These are phyloP conservation scores for Sakesphorus luctuosus DNA, from an alignment of 2,113 vertebrate species.

Conservation along the genomic window DNA sequence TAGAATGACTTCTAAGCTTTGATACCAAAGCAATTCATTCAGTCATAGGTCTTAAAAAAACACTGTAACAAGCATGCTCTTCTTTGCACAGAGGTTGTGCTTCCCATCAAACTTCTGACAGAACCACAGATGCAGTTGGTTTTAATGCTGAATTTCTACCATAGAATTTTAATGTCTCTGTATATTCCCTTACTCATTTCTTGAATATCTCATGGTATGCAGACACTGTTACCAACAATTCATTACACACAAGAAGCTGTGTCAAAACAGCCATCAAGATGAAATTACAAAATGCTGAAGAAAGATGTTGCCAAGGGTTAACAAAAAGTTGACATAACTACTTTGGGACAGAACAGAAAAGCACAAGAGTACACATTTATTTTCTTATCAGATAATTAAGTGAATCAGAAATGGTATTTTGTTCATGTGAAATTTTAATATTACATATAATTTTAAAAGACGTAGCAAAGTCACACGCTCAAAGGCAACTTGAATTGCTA, in stretches of 20 bases:
- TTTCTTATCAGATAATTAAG: neutral
- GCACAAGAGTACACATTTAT: neutral
- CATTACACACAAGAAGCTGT: neutral
- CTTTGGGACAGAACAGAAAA: neutral
- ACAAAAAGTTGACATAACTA: neutral
- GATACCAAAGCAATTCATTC: neutral
- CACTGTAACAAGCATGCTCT: neutral
- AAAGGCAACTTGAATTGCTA: neutral
- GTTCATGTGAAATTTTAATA: neutral
- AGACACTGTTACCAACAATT: neutral
- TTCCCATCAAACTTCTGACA: neutral
- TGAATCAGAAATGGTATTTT: neutral
- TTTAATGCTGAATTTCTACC: neutral
- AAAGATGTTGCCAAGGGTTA: neutral
- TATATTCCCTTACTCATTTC: fast-evolving
- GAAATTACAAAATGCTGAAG: neutral
- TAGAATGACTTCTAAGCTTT: neutral
- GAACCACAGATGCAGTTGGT: neutral
- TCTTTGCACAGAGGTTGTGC: neutral
- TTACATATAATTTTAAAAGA: neutral
- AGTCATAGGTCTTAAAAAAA: neutral
- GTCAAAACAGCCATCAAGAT: neutral
- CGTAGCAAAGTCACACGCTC: neutral
- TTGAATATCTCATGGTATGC: neutral
- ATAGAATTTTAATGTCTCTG: neutral